phyloP scores from a whole-genome alignment of 2,888 invertebrate genomes.

The Endotricha flammealis region DNA sequence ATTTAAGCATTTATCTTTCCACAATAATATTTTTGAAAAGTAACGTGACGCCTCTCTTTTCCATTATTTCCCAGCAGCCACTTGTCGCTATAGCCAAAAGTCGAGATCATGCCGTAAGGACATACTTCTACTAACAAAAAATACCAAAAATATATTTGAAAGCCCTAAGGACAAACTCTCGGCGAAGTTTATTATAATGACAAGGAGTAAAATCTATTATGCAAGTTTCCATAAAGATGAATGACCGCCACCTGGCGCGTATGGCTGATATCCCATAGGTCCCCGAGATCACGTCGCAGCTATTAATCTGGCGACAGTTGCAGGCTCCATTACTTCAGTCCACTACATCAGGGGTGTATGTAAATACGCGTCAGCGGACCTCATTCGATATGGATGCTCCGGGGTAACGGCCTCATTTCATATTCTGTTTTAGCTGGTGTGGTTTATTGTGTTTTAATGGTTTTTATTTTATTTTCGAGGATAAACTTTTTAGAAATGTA shows the following conservation, averaged over 20 bases:
- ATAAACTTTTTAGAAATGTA: no score
- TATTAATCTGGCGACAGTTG: constrained; percentile 55
- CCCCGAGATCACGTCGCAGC: constrained; percentile 33
- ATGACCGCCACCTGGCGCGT: constrained; percentile 9
- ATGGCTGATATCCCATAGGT: constrained; percentile 31
- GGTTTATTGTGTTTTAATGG: background rate
- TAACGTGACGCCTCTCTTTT: no score
- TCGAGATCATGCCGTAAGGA: no score
- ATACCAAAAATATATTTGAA: no score
- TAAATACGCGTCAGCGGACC: constrained; percentile 9
- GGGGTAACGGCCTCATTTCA: background rate
- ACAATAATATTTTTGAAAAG: no score
- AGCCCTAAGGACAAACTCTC: no score
- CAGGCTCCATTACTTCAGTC: constrained; percentile 17
- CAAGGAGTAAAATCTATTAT: background rate
- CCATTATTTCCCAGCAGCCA: no score
- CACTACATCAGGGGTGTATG: constrained; percentile 8
- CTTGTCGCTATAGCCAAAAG: no score
- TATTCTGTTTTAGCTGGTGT: constrained; percentile 1
- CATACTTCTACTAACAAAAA: no score
- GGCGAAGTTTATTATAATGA: background rate
- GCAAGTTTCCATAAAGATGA: background rate
- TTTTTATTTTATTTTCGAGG: background rate
- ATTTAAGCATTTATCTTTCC: no score
- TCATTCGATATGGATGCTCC: constrained; percentile 1